Conservation (phyloP, 2,888 invertebrate species). For the Terebella lapidaria region DNA sequence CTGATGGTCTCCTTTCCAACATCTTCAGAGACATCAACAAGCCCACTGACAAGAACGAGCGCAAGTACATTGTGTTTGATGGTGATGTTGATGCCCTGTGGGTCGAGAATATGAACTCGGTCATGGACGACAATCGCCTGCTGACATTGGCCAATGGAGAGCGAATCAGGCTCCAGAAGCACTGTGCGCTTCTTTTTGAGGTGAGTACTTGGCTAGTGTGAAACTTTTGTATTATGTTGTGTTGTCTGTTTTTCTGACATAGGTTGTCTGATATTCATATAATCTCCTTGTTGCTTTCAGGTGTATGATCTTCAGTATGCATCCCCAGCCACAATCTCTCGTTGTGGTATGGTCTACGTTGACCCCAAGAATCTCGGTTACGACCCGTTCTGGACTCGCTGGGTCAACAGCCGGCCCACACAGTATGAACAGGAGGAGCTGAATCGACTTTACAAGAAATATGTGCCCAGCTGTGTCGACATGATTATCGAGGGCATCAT, state of each 20-base stretch:
- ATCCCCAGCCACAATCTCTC: conserved; percentile 86
- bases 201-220: conserved; percentile 49
- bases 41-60: conserved; percentile 68
- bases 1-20: conserved; percentile 82
- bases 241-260: background rate
- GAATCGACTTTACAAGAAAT: conserved; percentile 66
- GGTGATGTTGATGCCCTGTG: conserved; percentile 91
- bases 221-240: background rate
- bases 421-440: conserved; percentile 31
- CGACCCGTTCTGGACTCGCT: conserved; percentile 80
- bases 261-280: too few relatives aligned
- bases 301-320: conserved; percentile 81
- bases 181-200: conserved; percentile 82
- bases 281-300: too few relatives aligned
- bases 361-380: conserved; percentile 87
- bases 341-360: conserved; percentile 90
- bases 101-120: conserved; percentile 96
- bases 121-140: conserved; percentile 88
- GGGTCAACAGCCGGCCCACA: conserved; percentile 57
- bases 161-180: conserved; percentile 73
- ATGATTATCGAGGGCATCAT: conserved; percentile 70
- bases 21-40: conserved; percentile 88
- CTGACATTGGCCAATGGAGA: conserved; percentile 87
- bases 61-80: conserved; percentile 81
- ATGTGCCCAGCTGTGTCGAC: conserved; percentile 68